phyloP scores from a whole-genome alignment of 2,113 vertebrate genomes.

The Dipodomys ordii region DNA sequence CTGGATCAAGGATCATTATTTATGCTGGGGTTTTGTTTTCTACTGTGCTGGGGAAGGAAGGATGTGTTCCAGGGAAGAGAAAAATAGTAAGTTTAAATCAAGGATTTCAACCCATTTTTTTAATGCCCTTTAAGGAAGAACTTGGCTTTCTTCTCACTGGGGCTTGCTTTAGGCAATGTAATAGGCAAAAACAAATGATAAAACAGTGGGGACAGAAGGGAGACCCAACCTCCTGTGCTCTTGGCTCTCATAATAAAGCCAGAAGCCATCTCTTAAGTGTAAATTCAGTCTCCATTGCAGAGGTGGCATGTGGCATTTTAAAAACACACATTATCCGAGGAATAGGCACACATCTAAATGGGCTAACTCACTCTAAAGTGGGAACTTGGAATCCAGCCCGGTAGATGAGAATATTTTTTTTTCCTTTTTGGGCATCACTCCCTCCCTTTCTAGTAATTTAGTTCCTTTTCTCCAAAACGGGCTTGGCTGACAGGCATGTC shows the following conservation, averaged over 20 bases:
- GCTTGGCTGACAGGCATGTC: not conserved
- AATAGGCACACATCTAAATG: conserved; percentile 51
- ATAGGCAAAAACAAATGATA: not conserved
- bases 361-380: conserved; percentile 51
- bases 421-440: conserved; percentile 44
- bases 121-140: conserved; percentile 1
- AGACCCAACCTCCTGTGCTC: not conserved
- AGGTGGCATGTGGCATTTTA: conserved; percentile 26
- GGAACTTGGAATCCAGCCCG: conserved; percentile 55
- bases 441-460: conserved; percentile 62
- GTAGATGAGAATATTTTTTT: conserved; percentile 52
- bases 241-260: not conserved
- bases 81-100: not conserved
- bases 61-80: not conserved
- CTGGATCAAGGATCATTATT: not conserved
- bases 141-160: not conserved
- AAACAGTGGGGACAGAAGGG: not conserved
- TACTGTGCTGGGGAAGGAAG: not conserved
- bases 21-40: not conserved
- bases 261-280: not conserved
- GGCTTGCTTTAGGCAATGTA: not conserved
- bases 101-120: not conserved
- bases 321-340: conserved; percentile 28
- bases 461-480: conserved; percentile 5
- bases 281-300: not conserved